Conservation (phyloP, 2,797 vertebrate species). For the Ptychadena robeensis region DNA sequence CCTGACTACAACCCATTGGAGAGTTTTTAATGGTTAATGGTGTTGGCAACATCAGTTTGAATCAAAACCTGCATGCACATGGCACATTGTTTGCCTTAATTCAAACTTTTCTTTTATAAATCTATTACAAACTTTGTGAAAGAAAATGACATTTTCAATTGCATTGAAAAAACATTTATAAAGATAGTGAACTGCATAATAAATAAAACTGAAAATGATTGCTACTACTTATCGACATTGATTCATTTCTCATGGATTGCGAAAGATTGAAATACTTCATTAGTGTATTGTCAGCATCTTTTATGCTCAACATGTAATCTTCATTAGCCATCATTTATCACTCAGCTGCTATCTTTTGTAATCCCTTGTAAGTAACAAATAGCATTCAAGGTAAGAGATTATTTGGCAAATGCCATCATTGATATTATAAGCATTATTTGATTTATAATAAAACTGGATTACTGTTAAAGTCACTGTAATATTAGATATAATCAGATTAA, state of each 20-base stretch:
- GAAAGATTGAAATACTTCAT: constrained; percentile 20
- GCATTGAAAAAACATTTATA: neutral
- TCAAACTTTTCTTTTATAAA: no score
- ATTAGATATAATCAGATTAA: neutral
- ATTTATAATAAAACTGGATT: constrained; percentile 26
- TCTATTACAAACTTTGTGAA: no score
- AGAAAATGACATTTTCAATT: neutral
- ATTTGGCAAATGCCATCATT: constrained; percentile 32
- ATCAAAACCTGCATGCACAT: no score
- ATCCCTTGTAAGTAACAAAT: constrained; percentile 35
- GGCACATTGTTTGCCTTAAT: no score
- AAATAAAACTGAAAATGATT: neutral
- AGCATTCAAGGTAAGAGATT: constrained; percentile 23
- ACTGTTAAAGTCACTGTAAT: constrained; percentile 1
- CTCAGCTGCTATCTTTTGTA: constrained; percentile 29
- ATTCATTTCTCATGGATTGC: neutral
- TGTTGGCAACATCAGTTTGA: no score
- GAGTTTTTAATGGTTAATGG: no score
- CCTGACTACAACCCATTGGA: no score
- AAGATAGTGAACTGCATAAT: neutral
- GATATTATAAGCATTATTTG: constrained; percentile 36
- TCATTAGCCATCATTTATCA: constrained; percentile 48
- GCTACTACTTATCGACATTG: neutral
- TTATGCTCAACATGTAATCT: constrained; percentile 50
- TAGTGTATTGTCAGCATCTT: constrained; percentile 39